Evolutionary conservation across 2,797 vertebrate genomes (phyloP).

Genomic region (Melanitta fusca): DNA sequence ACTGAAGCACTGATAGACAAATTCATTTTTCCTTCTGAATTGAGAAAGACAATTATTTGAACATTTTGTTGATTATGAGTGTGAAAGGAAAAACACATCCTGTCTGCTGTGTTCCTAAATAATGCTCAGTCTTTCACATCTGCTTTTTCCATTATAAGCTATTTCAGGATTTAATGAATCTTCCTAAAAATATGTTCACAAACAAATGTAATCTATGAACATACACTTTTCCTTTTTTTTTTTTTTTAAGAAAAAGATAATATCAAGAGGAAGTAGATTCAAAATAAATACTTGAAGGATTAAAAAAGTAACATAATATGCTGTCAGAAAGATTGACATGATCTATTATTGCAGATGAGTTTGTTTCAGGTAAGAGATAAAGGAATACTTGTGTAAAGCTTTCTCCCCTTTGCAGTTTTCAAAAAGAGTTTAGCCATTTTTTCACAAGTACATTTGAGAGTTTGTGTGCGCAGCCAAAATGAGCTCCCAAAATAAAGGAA

Average conservation of each 20-base stretch:
- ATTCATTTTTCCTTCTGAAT: neutral
- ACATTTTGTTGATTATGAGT: neutral
- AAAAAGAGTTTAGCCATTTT: neutral
- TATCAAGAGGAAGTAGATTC: neutral
- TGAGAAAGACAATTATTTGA: neutral
- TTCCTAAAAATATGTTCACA: neutral
- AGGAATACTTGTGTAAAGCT: neutral
- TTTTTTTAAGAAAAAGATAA: neutral
- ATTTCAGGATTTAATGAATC: neutral
- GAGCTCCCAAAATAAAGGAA: neutral
- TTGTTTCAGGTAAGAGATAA: neutral
- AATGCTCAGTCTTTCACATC: neutral
- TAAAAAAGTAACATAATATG: neutral
- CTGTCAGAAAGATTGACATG: neutral
- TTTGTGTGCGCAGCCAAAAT: neutral
- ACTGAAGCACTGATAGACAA: neutral
- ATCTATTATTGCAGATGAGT: neutral
- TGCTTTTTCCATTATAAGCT: slow-evolving; percentile 1
- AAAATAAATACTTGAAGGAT: neutral
- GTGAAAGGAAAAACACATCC: slow-evolving; percentile 20
- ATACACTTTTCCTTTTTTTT: neutral
- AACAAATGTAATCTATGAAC: neutral
- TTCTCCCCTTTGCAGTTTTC: neutral
- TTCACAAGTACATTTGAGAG: neutral
- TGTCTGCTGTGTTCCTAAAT: neutral